These are phyloP conservation scores for Sebastes paucispinis DNA, from an alignment of 2,797 vertebrate genomes.

Conservation along the genomic window DNA sequence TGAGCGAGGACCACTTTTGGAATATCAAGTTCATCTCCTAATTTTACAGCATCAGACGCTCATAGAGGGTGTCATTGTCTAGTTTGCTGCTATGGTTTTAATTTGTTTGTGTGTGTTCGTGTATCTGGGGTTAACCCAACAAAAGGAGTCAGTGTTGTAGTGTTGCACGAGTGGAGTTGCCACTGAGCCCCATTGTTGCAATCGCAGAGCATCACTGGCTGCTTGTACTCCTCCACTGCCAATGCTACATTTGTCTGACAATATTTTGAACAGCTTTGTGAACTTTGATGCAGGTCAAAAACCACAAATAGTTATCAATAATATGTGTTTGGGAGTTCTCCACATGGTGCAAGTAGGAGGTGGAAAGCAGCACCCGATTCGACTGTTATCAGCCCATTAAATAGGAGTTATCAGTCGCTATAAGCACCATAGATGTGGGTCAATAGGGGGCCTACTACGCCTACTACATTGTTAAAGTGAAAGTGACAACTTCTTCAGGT, in stretches of 20 bases:
- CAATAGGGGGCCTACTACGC: too few species aligned
- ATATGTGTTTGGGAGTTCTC: slow-evolving; percentile 1
- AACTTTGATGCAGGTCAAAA: slow-evolving; percentile 6
- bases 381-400: too few species aligned
- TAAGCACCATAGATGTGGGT: too few species aligned
- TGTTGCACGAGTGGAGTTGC: slow-evolving; percentile 1
- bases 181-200: slow-evolving; percentile 3
- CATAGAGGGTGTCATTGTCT: not conserved
- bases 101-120: not conserved
- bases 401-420: too few species aligned
- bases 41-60: not conserved
- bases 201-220: not conserved
- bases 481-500: not conserved
- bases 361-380: not conserved
- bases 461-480: too few species aligned
- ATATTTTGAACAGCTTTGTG: not conserved
- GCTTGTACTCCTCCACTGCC: not conserved
- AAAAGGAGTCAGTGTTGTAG: slow-evolving; percentile 39
- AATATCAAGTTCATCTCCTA: not conserved
- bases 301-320: not conserved
- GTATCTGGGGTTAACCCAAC: not conserved
- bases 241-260: not conserved
- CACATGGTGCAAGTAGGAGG: not conserved
- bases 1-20: not conserved
- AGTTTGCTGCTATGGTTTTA: not conserved